phyloP scores from a whole-genome alignment of 1,140 invertebrate species.

The Eubasilissa regina region DNA sequence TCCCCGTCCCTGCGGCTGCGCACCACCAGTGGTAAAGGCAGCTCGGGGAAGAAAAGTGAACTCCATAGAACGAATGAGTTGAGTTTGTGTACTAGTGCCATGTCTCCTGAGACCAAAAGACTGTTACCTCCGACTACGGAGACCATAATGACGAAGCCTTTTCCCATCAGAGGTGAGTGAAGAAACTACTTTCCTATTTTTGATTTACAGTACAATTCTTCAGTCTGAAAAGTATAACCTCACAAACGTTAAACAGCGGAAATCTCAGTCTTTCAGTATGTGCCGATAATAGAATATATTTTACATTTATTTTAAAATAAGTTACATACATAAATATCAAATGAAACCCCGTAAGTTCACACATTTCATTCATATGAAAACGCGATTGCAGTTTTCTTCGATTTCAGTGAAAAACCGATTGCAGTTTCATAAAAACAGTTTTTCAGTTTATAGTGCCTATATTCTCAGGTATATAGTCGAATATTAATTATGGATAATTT shows the following conservation, averaged over 20 bases:
- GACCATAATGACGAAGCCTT: conserved; percentile 89
- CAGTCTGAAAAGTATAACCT: conserved; percentile 16
- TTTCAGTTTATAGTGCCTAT: too few species aligned
- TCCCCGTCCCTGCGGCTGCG: conserved; percentile 75
- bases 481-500: too few species aligned
- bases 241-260: conserved; percentile 22
- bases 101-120: conserved; percentile 78
- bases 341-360: too few species aligned
- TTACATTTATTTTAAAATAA: too few species aligned
- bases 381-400: too few species aligned
- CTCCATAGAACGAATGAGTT: conserved; percentile 71
- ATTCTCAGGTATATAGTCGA: too few species aligned
- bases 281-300: too few species aligned
- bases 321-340: too few species aligned
- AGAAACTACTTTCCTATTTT: background rate
- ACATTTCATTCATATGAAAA: too few species aligned
- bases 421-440: too few species aligned
- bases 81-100: conserved; percentile 76
- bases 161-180: conserved; percentile 82
- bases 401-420: too few species aligned
- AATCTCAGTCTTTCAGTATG: background rate
- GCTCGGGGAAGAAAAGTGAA: conserved; percentile 69
- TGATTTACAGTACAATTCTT: background rate
- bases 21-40: conserved; percentile 72
- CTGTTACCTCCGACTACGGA: conserved; percentile 81